Percentiles rank a stretch among this genome's conserved stretches.
These are phyloP conservation scores for Notocelia uddmanniana DNA, from an alignment of 2,888 invertebrate genomes.

Conservation along the genomic window DNA sequence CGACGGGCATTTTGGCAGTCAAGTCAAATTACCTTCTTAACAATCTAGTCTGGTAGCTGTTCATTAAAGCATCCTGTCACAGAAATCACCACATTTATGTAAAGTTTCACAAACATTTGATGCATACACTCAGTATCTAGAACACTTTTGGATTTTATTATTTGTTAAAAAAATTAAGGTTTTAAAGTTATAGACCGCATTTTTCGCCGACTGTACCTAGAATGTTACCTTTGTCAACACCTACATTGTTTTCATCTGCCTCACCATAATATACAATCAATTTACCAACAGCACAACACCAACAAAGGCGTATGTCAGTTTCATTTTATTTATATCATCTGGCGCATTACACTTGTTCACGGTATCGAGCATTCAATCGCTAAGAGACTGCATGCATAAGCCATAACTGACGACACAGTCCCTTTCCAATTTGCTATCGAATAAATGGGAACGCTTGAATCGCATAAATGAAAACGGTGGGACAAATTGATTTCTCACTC, in stretches of 20 bases:
- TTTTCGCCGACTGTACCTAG: too few species aligned
- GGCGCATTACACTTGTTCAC: constrained; percentile 17
- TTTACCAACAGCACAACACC: background rate
- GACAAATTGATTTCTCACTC: constrained; percentile 85
- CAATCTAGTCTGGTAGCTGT: too few species aligned
- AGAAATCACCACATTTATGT: too few species aligned
- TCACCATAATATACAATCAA: background rate
- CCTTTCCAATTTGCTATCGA: constrained; percentile 83
- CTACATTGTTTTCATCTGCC: background rate
- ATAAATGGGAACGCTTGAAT: constrained; percentile 81
- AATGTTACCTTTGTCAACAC: background rate
- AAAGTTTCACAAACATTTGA: too few species aligned
- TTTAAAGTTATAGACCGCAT: too few species aligned
- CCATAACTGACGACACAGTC: constrained; percentile 81
- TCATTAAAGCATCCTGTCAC: too few species aligned
- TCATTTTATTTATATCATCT: background rate
- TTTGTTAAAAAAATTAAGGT: too few species aligned
- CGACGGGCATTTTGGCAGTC: too few species aligned
- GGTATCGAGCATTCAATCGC: constrained; percentile 33
- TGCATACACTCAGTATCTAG: too few species aligned
- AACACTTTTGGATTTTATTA: too few species aligned
- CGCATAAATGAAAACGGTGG: constrained; percentile 83
- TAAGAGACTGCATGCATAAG: constrained; percentile 78
- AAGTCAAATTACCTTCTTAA: too few species aligned
- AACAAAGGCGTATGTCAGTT: background rate